These are phyloP conservation scores for Drosophila cognata DNA, from an alignment of 2,888 invertebrate species.

Conservation along the genomic window DNA sequence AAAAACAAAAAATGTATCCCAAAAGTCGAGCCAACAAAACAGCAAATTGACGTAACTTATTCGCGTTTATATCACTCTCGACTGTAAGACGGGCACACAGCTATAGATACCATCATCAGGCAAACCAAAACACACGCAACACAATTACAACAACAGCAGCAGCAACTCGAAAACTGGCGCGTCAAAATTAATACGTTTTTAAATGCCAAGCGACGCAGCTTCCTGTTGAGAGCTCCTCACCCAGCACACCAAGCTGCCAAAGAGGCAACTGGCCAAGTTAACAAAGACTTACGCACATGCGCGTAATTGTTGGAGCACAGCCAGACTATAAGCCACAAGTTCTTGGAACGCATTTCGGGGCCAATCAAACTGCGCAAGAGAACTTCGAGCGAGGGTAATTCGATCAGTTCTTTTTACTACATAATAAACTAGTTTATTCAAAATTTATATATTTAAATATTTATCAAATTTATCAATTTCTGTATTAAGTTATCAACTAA, in stretches of 20 bases:
- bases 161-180: conserved; percentile 56
- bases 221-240: conserved; percentile 63
- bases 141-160: conserved; percentile 21
- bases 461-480: neutral
- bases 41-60: conserved; percentile 78
- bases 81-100: conserved; percentile 41
- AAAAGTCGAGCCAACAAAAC: conserved; percentile 38
- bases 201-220: conserved; percentile 79
- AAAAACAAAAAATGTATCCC: conserved; percentile 27
- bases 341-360: conserved; percentile 36
- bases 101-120: conserved; percentile 76
- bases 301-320: conserved; percentile 68
- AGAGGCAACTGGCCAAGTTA: conserved; percentile 46
- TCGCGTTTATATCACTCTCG: conserved; percentile 77
- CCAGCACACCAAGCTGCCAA: conserved; percentile 11
- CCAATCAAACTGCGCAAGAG: conserved; percentile 50
- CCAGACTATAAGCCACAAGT: conserved; percentile 42
- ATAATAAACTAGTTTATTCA: neutral
- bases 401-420: neutral
- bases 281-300: conserved; percentile 76
- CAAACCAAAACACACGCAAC: conserved; percentile 48
- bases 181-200: conserved; percentile 81
- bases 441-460: neutral
- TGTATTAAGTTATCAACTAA: neutral
- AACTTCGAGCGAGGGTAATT: conserved; percentile 31